Evolutionary conservation across 2,113 vertebrate species (phyloP), one percentile per base, ranked within the genome.

Genomic region (Neoarius graeffei): DNA sequence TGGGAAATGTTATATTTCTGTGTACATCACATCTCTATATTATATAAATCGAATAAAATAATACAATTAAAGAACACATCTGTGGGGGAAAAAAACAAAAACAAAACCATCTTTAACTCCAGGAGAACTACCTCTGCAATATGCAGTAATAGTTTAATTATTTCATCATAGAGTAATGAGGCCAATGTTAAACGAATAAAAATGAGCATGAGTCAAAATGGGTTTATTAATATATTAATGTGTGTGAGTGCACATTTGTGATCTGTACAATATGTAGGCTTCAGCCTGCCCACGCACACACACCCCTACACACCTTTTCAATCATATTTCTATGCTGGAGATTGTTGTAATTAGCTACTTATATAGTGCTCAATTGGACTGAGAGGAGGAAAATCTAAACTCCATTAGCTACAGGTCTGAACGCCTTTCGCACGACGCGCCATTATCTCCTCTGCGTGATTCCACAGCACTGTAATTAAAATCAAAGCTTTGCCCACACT

Each of bases 401-500:
- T 54, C 25, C 59, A 81, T 81, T 88, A 77, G 56, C 85, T 85
- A 86, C 74, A 85, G 85, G 50, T 83, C 85, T 50, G 73, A 85
- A 81, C 15, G 50, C 84, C 80, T 85, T 87, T 83, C 81, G 59
- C 86, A 88, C 69, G 64, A 83, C 9, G 69, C 81, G 52, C 84
- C 66, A 88, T 88, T 90, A 90, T 88, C 80, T 88, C 73, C 56
- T 84, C 35, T 80, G 73, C 30, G 54, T 67, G 85, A 57, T 74
- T 80, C 69, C 87, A 88, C 59, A 66, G 85, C 66, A 87, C 67
- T 86, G 85, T 79, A 69, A 88, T 90, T 90, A 88, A 88, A 90
- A 88, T 86, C 54, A 69, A 69, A 35, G 80, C 89, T 81, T 88
- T 90, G 89, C 89, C 89, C 85, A 88, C 89, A 88, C 81, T 79